phyloP scores from a whole-genome alignment of 1,140 invertebrate species.

The Cydia fagiglandana region DNA sequence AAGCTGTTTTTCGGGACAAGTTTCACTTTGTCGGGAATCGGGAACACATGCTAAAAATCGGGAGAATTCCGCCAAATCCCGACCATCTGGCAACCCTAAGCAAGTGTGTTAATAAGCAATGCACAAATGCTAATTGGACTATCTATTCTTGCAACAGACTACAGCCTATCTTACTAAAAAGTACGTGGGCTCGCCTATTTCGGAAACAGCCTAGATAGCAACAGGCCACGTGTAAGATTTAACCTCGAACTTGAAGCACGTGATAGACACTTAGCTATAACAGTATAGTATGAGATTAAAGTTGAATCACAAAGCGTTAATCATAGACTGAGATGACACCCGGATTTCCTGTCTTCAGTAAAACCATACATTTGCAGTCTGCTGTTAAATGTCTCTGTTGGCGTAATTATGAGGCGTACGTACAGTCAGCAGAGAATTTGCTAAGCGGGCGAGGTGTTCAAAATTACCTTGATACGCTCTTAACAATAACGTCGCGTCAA shows the following conservation, averaged over 20 bases:
- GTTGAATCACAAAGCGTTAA: slow-evolving; percentile 6
- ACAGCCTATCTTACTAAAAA: not conserved
- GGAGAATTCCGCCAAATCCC: too few species aligned
- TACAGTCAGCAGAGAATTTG: not conserved
- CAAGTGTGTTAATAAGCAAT: not conserved
- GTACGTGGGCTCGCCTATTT: not conserved
- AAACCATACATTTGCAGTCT: slow-evolving; percentile 21
- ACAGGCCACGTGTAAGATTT: not conserved
- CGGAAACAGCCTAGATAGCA: not conserved
- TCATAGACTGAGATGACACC: not conserved
- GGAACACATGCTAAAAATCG: too few species aligned
- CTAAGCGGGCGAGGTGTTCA: too few species aligned
- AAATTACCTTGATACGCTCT: too few species aligned
- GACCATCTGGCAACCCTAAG: too few species aligned
- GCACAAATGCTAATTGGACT: not conserved
- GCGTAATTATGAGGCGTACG: not conserved
- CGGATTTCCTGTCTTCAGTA: slow-evolving; percentile 6
- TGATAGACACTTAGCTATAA: not conserved
- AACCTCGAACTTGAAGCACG: not conserved
- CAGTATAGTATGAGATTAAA: not conserved
- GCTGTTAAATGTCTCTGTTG: not conserved
- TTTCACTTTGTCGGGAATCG: too few species aligned
- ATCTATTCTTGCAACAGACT: not conserved
- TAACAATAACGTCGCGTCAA: too few species aligned
- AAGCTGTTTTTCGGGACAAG: too few species aligned